phyloP scores from a whole-genome alignment of 2,888 invertebrate species.

The Himalopsyche tibetana region DNA sequence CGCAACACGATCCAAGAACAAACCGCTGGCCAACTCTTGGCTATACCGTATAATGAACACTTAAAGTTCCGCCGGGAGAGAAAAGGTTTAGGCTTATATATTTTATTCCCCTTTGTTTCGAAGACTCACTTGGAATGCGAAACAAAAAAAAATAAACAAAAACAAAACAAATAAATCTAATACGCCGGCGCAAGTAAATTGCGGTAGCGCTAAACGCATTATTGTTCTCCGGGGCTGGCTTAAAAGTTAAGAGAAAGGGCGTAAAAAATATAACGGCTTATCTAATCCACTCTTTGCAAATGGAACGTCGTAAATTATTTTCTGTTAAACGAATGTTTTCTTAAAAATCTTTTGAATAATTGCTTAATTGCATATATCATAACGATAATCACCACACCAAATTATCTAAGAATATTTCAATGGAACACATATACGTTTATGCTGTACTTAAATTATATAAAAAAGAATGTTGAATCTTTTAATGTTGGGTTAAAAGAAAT shows the following conservation, averaged over 20 bases:
- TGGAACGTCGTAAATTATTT: constrained; percentile 51
- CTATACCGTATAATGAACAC: constrained; percentile 58
- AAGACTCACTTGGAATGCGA: constrained; percentile 34
- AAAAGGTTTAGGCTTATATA: constrained; percentile 54
- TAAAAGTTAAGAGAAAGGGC: constrained; percentile 51
- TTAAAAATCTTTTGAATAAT: not conserved
- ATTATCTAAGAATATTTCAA: no score
- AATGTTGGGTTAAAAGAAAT: no score
- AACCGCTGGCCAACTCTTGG: constrained; percentile 48
- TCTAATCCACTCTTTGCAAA: constrained; percentile 46
- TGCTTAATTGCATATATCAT: not conserved
- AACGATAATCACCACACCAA: no score
- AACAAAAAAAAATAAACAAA: constrained; percentile 34
- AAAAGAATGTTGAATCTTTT: no score
- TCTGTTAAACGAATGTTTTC: constrained; percentile 7
- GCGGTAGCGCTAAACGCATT: constrained; percentile 63
- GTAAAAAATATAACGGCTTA: constrained; percentile 49
- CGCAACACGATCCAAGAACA: constrained; percentile 47
- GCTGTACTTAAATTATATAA: no score
- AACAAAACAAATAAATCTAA: constrained; percentile 58
- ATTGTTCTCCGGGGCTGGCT: constrained; percentile 62
- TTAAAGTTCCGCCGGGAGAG: constrained; percentile 52
- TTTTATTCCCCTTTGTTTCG: constrained; percentile 36
- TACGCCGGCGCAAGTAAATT: constrained; percentile 55
- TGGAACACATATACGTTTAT: no score